These are phyloP conservation scores for Limnephilus lunatus DNA, from an alignment of 2,888 invertebrate genomes.

Conservation along the genomic window DNA sequence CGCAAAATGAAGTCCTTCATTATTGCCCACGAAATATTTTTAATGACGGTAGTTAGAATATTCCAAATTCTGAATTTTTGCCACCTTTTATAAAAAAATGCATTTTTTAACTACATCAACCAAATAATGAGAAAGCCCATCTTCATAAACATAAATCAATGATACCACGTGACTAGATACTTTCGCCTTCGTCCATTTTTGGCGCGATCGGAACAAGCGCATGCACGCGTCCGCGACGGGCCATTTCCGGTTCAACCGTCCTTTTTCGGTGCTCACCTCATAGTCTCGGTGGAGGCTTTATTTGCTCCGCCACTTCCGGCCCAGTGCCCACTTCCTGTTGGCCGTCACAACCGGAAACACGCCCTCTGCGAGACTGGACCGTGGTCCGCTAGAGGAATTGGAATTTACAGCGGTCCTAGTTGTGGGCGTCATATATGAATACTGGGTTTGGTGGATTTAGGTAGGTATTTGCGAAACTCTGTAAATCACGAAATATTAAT, in stretches of 20 bases:
- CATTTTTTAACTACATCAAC: no score
- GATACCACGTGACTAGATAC: background rate
- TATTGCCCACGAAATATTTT: no score
- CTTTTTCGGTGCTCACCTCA: conserved; percentile 46
- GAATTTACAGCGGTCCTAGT: background rate
- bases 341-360: conserved; percentile 55
- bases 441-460: background rate
- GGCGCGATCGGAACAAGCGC: conserved; percentile 5
- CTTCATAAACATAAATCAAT: background rate
- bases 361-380: background rate
- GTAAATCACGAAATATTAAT: background rate
- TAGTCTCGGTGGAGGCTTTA: conserved; percentile 45
- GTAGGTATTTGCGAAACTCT: background rate
- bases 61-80: no score
- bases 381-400: background rate
- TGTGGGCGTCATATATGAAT: background rate
- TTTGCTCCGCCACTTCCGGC: conserved; percentile 59
- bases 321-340: conserved; percentile 56
- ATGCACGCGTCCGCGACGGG: conserved; percentile 34
- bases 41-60: no score
- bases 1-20: no score
- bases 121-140: background rate
- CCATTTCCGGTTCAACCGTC: conserved; percentile 35
- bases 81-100: no score
- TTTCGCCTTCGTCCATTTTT: background rate